These are phyloP conservation scores for Prinia subflava DNA, from an alignment of 2,113 vertebrate species.

Conservation along the genomic window DNA sequence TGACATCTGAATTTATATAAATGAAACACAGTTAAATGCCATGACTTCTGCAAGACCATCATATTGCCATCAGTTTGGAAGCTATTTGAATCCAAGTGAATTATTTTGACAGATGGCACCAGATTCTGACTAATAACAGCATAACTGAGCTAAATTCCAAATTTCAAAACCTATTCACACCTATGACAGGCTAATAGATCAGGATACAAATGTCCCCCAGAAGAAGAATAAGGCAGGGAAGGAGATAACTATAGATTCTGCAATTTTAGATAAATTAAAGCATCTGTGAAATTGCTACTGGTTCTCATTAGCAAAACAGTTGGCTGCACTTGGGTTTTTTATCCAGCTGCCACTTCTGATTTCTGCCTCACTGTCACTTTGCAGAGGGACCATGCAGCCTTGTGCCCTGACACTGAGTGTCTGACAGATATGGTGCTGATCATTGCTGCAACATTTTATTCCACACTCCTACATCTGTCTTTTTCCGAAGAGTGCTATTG, in stretches of 20 bases:
- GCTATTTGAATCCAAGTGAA: conserved; percentile 49
- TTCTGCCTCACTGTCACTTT: not conserved
- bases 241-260: not conserved
- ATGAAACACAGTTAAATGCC: not conserved
- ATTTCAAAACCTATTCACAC: conserved; percentile 59
- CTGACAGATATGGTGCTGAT: not conserved
- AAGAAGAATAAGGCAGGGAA: not conserved
- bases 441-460: not conserved
- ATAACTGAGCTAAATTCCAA: conserved; percentile 57
- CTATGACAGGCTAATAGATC: conserved; percentile 39
- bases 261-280: not conserved
- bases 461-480: conserved; percentile 31
- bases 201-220: not conserved
- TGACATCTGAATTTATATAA: not conserved
- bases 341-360: not conserved
- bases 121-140: conserved; percentile 59
- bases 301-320: not conserved
- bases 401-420: not conserved
- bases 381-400: not conserved
- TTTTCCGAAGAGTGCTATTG: not conserved
- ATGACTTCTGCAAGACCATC: not conserved
- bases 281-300: not conserved
- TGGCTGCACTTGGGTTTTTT: not conserved
- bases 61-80: conserved; percentile 3
- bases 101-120: conserved; percentile 59